A percentile compares a stretch with the other conserved stretches of the same genome.
phyloP scores from a whole-genome alignment of 2,797 vertebrate genomes.

The Sarcophilus harrisii region DNA sequence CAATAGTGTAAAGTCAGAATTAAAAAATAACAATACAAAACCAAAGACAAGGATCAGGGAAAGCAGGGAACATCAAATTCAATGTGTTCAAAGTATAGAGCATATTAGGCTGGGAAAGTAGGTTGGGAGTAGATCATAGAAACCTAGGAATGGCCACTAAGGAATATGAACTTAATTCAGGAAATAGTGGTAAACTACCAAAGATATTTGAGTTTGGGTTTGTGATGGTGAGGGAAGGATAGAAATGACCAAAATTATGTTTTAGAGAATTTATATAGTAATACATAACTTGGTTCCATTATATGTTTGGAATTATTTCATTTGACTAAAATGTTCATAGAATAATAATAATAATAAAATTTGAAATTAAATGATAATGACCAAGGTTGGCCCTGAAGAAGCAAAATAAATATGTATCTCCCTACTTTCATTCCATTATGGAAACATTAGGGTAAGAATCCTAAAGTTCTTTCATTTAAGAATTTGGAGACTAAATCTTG shows the following conservation, averaged over 20 bases:
- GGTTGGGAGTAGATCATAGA: neutral
- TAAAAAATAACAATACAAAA: neutral
- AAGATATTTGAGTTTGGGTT: neutral
- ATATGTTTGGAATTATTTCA: neutral
- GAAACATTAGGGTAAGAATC: neutral
- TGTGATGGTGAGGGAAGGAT: neutral
- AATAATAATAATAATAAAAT: neutral
- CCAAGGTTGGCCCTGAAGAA: neutral
- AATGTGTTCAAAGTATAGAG: neutral
- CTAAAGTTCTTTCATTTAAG: neutral
- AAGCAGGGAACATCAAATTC: too few species aligned
- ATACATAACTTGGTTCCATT: neutral
- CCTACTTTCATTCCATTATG: neutral
- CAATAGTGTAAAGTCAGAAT: neutral
- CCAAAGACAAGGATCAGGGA: neutral
- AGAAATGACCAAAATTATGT: neutral
- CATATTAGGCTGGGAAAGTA: neutral
- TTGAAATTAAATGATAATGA: neutral
- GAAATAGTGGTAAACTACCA: neutral
- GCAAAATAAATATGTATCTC: neutral
- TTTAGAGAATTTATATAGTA: neutral
- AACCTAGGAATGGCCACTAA: neutral
- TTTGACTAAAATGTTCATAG: too few species aligned
- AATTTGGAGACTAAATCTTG: neutral
- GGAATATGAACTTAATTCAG: neutral